Evolutionary conservation across 2,113 vertebrate species (phyloP).

Genomic region (Bos javanicus): DNA sequence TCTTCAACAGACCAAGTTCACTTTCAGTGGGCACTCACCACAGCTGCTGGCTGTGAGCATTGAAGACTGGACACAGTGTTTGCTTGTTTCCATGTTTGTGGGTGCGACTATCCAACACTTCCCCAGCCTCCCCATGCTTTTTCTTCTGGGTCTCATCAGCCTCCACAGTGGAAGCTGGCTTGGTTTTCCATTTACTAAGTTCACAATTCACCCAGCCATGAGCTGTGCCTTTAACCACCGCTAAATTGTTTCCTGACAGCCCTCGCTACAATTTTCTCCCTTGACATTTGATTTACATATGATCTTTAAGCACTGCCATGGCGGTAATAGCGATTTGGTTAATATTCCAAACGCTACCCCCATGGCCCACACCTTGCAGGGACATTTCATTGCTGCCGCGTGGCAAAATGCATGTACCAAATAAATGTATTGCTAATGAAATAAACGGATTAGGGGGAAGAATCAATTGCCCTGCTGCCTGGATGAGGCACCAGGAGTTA

Average conservation of each 20-base stretch:
- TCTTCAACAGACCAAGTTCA: background rate
- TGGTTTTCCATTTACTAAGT: slow-evolving; percentile 86
- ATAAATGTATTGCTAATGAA: slow-evolving; percentile 95
- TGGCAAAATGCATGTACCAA: slow-evolving; percentile 81
- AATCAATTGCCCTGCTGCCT: slow-evolving; percentile 94
- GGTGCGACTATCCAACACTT: background rate
- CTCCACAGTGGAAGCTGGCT: background rate
- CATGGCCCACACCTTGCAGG: slow-evolving; percentile 88
- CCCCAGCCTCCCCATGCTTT: background rate
- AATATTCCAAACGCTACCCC: slow-evolving; percentile 91
- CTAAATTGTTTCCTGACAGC: slow-evolving; percentile 97
- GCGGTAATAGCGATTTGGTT: slow-evolving; percentile 90
- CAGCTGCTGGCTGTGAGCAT: background rate
- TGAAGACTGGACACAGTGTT: background rate
- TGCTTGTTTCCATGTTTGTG: background rate
- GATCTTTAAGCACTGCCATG: slow-evolving; percentile 94
- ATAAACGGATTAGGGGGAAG: slow-evolving; percentile 93
- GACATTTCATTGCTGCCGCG: slow-evolving; percentile 83
- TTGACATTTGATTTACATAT: slow-evolving; percentile 98
- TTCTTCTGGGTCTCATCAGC: background rate
- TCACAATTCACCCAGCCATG: slow-evolving; percentile 81
- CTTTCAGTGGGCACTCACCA: background rate
- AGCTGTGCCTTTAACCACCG: slow-evolving; percentile 92
- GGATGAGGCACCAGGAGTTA: slow-evolving; percentile 92
- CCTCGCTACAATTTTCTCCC: slow-evolving; percentile 88